Conservation (phyloP, 2,113 vertebrate species). For the Cyanoliseus patagonus region DNA sequence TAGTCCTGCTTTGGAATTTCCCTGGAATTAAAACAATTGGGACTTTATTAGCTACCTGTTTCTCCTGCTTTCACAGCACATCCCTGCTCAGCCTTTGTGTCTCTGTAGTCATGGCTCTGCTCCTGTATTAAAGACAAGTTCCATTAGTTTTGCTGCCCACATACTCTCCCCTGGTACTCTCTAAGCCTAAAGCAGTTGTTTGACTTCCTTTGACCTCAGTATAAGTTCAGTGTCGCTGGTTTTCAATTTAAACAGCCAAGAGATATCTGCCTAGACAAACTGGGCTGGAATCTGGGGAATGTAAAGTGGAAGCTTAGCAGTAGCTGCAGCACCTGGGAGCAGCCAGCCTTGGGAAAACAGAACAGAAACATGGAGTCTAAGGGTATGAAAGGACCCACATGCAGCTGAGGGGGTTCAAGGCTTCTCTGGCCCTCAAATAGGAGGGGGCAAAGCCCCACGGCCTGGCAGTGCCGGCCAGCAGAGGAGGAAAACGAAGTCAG, state of each 20-base stretch:
- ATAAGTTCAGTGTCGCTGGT: background rate
- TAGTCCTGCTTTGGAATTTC: background rate
- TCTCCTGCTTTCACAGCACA: background rate
- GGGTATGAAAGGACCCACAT: background rate
- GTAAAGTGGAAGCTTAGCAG: slow-evolving; percentile 14
- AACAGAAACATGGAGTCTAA: background rate
- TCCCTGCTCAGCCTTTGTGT: background rate
- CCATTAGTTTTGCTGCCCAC: background rate
- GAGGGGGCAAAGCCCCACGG: background rate
- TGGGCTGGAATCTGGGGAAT: slow-evolving; percentile 40
- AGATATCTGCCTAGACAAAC: slow-evolving; percentile 20
- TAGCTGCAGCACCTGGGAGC: background rate
- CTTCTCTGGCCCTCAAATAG: background rate
- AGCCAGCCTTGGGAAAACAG: background rate
- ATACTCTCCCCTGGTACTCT: background rate
- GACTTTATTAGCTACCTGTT: background rate
- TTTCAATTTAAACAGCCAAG: slow-evolving; percentile 18
- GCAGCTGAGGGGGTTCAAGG: background rate
- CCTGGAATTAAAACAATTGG: background rate
- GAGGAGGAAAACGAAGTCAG: background rate
- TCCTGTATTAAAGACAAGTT: background rate
- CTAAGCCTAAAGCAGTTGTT: background rate
- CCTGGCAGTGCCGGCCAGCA: background rate
- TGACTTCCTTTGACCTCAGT: background rate
- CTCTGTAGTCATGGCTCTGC: background rate